These are phyloP conservation scores for Dione juno DNA, from an alignment of 2,888 invertebrate species.

Conservation along the genomic window DNA sequence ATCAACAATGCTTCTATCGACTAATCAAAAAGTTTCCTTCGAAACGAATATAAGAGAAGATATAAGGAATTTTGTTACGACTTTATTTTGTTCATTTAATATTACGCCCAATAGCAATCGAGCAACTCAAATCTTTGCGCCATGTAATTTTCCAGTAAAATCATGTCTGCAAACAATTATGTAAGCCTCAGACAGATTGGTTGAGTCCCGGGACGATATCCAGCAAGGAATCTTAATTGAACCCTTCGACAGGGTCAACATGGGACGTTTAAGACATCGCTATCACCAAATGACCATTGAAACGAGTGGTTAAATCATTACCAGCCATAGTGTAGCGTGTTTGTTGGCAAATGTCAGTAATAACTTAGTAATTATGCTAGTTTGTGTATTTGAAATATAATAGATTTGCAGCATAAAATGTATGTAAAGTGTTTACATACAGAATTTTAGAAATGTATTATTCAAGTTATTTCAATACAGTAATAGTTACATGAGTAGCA, in stretches of 20 bases:
- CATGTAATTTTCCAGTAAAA: constrained; percentile 58
- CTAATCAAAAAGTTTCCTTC: constrained; percentile 29
- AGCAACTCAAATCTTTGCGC: constrained; percentile 36
- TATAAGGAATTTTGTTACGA: constrained; percentile 28
- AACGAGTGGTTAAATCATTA: constrained; percentile 41
- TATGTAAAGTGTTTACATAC: too few relatives aligned
- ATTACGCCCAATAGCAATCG: constrained; percentile 33
- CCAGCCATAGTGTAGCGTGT: constrained; percentile 54
- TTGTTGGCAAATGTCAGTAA: constrained; percentile 48
- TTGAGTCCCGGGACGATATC: constrained; percentile 66
- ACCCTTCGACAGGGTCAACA: constrained; percentile 60
- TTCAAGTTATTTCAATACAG: too few relatives aligned
- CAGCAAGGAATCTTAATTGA: constrained; percentile 74
- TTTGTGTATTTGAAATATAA: constrained; percentile 43
- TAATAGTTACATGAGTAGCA: too few relatives aligned
- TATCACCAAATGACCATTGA: constrained; percentile 47
- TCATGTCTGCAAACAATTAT: constrained; percentile 78
- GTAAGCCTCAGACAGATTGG: constrained; percentile 66
- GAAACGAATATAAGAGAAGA: constrained; percentile 14
- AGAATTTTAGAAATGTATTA: too few relatives aligned
- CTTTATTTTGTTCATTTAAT: constrained; percentile 33
- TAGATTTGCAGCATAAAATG: too few relatives aligned
- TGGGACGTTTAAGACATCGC: constrained; percentile 45
- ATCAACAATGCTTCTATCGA: constrained; percentile 24
- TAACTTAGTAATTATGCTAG: constrained; percentile 41